Conservation (phyloP, 2,888 invertebrate species). For the Trissolcus japonicus region DNA sequence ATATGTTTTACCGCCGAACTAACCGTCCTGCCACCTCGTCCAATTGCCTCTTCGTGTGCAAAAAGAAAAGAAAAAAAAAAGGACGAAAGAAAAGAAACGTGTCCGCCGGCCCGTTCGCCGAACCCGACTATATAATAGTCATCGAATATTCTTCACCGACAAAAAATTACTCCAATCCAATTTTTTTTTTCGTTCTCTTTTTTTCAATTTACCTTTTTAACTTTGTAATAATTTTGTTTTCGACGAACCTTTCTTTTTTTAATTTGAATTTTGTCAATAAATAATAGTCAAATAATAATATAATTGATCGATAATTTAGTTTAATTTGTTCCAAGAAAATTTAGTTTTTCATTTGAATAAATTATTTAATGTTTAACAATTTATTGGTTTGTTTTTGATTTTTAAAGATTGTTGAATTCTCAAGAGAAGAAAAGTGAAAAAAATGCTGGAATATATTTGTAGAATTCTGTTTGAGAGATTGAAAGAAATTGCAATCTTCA, state of each 20-base stretch:
- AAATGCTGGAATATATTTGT: too few species aligned
- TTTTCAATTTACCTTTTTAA: not conserved
- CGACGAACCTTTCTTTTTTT: too few species aligned
- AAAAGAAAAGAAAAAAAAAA: slow-evolving; percentile 17
- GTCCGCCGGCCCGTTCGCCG: slow-evolving; percentile 17
- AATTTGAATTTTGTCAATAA: too few species aligned
- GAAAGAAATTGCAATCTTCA: slow-evolving; percentile 2
- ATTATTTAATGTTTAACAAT: too few species aligned
- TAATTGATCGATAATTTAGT: too few species aligned
- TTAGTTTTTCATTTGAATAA: too few species aligned
- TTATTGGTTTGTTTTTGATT: too few species aligned
- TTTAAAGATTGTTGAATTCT: not conserved
- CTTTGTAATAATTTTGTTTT: too few species aligned
- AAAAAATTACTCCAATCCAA: too few species aligned
- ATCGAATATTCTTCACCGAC: too few species aligned
- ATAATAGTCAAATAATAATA: too few species aligned
- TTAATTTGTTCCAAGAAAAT: too few species aligned
- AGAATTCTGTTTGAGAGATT: not conserved
- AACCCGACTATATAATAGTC: not conserved
- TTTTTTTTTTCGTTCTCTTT: not conserved
- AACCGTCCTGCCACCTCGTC: slow-evolving; percentile 41
- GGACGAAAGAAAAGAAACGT: not conserved
- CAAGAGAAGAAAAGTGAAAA: not conserved
- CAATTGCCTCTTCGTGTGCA: slow-evolving; percentile 35
- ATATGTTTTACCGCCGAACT: slow-evolving; percentile 52